These are phyloP conservation scores for Triplophysa yarkandensis DNA, from an alignment of 2,797 vertebrate genomes.

Conservation along the genomic window DNA sequence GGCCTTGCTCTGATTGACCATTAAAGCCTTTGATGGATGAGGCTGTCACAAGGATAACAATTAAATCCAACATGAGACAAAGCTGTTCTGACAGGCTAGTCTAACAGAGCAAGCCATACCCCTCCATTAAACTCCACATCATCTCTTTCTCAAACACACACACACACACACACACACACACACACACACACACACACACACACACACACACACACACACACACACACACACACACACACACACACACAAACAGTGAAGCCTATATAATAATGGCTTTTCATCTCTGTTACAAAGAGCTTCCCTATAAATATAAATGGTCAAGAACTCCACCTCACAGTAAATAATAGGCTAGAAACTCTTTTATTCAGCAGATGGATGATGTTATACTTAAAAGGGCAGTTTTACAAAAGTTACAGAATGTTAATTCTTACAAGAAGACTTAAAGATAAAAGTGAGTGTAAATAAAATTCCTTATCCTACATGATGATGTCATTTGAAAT, in stretches of 20 bases:
- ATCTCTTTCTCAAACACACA: constrained; percentile 33
- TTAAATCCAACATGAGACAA: constrained; percentile 99
- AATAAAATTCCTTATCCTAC: too few species aligned
- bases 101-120: constrained; percentile 89
- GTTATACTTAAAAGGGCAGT: not conserved
- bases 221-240: constrained; percentile 33
- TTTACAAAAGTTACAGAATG: not conserved
- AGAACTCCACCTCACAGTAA: constrained; percentile 26
- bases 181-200: too few species aligned
- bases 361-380: constrained; percentile 18
- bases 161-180: constrained; percentile 46
- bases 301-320: constrained; percentile 31
- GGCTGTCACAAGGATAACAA: constrained; percentile 99
- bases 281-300: constrained; percentile 38
- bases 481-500: too few species aligned
- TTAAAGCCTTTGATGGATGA: constrained; percentile 99
- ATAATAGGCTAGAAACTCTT: constrained; percentile 26
- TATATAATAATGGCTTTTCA: constrained; percentile 48
- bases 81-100: constrained; percentile 99
- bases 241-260: constrained; percentile 44
- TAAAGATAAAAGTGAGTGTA: too few species aligned
- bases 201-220: too few species aligned
- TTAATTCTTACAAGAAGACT: not conserved
- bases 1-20: constrained; percentile 99
- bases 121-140: constrained; percentile 59